Conservation (phyloP, 1,140 invertebrate species). For the Holcopasites calliopsidis region DNA sequence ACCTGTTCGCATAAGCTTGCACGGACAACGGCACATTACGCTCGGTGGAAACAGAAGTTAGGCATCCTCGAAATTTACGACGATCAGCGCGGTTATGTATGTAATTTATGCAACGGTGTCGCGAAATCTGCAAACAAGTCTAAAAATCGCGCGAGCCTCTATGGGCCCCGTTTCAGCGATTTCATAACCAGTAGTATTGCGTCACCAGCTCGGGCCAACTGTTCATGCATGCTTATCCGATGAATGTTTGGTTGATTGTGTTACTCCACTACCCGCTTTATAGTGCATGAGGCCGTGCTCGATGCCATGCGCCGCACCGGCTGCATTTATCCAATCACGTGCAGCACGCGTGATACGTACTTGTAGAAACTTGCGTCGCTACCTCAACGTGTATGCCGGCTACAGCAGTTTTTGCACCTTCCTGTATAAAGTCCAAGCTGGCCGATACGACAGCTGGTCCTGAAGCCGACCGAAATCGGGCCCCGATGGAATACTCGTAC, state of each 20-base stretch:
- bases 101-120: slow-evolving; percentile 68
- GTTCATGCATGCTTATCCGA: slow-evolving; percentile 34
- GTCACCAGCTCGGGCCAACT: slow-evolving; percentile 51
- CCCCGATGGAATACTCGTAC: not conserved
- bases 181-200: slow-evolving; percentile 70
- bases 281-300: slow-evolving; percentile 12
- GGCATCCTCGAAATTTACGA: slow-evolving; percentile 51
- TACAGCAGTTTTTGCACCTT: slow-evolving; percentile 12
- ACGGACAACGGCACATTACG: not conserved
- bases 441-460: not conserved
- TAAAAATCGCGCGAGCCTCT: slow-evolving; percentile 69
- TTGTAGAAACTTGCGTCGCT: not conserved
- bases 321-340: slow-evolving; percentile 23
- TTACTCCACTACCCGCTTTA: slow-evolving; percentile 13
- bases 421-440: not conserved
- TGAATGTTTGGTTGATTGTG: slow-evolving; percentile 29
- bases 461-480: not conserved
- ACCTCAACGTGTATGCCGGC: slow-evolving; percentile 16
- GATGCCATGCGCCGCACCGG: not conserved
- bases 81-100: slow-evolving; percentile 40
- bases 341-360: slow-evolving; percentile 16
- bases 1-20: too few relatives aligned
- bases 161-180: slow-evolving; percentile 62
- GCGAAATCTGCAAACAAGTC: slow-evolving; percentile 70
- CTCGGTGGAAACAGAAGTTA: slow-evolving; percentile 34